A percentile compares a stretch with the other conserved stretches of the same genome.
Conservation (phyloP, 2,888 invertebrate genomes). For the Pollenia angustigena region DNA sequence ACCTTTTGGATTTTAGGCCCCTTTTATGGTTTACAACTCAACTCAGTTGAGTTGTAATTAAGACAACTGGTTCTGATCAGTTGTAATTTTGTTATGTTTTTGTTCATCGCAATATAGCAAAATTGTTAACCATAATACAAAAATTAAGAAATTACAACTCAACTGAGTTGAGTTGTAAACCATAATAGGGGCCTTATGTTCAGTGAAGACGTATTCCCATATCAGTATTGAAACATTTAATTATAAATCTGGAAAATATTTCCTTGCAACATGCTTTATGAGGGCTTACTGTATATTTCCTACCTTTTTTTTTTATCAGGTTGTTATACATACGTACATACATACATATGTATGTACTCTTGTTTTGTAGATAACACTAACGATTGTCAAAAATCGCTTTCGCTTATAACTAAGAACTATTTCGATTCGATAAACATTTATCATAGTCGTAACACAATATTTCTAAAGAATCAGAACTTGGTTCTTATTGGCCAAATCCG, state of each 20-base stretch:
- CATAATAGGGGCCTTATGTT: too few species aligned
- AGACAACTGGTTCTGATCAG: too few species aligned
- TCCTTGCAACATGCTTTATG: background rate
- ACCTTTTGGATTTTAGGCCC: too few species aligned
- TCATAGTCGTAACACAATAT: constrained; percentile 79
- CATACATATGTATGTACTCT: background rate
- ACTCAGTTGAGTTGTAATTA: too few species aligned
- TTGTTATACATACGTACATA: background rate
- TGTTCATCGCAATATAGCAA: too few species aligned
- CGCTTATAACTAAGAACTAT: constrained; percentile 64
- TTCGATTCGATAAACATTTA: constrained; percentile 83
- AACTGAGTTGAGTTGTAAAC: too few species aligned
- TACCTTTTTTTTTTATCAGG: constrained; percentile 6
- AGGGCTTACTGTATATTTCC: constrained; percentile 9
- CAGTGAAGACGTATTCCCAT: too few species aligned
- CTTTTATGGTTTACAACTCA: too few species aligned
- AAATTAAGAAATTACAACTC: too few species aligned
- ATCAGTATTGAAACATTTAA: too few species aligned
- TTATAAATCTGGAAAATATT: background rate
- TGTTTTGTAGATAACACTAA: constrained; percentile 63
- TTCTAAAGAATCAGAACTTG: constrained; percentile 46
- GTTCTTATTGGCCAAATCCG: constrained; percentile 62
- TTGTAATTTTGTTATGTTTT: too few species aligned
- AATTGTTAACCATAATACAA: too few species aligned
- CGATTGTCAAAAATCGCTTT: constrained; percentile 53